Conservation (phyloP, 2,888 invertebrate genomes). For the Sisyra terminalis region DNA sequence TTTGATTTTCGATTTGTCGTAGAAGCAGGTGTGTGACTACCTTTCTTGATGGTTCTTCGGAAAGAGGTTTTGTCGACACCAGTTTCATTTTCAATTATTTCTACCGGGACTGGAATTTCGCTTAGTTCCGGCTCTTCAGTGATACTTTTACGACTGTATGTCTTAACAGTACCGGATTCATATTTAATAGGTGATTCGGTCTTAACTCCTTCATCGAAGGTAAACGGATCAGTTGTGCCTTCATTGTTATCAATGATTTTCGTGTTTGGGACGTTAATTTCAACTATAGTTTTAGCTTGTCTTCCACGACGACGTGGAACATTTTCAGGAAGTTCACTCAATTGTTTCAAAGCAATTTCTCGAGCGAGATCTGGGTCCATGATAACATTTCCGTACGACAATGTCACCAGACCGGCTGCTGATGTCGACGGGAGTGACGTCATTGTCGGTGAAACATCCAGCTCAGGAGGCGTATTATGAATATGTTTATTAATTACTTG, state of each 20-base stretch:
- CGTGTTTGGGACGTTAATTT: not conserved
- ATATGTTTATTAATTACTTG: slow-evolving; percentile 10
- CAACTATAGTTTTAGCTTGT: not conserved
- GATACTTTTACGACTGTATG: slow-evolving; percentile 6
- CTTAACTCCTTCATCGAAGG: slow-evolving; percentile 5
- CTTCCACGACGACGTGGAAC: not conserved
- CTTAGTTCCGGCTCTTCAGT: slow-evolving; percentile 1
- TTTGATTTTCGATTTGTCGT: not conserved
- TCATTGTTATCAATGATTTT: slow-evolving; percentile 1
- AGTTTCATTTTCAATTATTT: slow-evolving; percentile 6
- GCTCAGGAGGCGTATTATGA: slow-evolving; percentile 13
- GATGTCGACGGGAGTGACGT: slow-evolving; percentile 10
- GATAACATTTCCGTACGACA: slow-evolving; percentile 18
- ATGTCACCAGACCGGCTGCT: not conserved
- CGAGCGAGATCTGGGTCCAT: slow-evolving; percentile 29
- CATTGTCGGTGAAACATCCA: slow-evolving; percentile 11
- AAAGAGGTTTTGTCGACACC: not conserved
- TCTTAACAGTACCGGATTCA: slow-evolving; percentile 1
- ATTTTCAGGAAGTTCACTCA: slow-evolving; percentile 18
- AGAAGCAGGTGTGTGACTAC: not conserved
- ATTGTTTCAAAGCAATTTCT: slow-evolving; percentile 37
- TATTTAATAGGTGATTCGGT: not conserved
- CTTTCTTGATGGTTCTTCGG: not conserved
- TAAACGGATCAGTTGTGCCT: slow-evolving; percentile 3
- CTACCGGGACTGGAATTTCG: slow-evolving; percentile 5